Evolutionary conservation across 2,888 invertebrate genomes (phyloP), one percentile per base, ranked within the genome.

Genomic region (Podabrus alpinus): DNA sequence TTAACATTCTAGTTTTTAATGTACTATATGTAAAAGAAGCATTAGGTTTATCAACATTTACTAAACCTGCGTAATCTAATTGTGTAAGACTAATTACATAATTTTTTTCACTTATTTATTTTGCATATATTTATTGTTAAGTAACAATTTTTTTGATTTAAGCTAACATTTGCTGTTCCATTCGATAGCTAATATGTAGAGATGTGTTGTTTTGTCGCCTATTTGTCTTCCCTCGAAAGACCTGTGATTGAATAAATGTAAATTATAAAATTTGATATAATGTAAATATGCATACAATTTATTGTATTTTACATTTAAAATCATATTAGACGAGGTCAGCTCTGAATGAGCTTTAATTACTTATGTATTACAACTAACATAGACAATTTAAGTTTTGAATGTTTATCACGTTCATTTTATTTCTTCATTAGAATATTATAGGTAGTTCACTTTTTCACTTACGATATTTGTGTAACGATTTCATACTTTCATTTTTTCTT

Each of bases 351-450:
- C 75, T 75, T 45, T 45, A 45, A 45, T 45, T 45, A 45, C 71
- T 70, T 68, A 71, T 45, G 64, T 69, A 71, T 73, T 66, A 66
- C 73, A 75, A 75, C 72, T 75, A 75, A 75, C 77, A 77, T 77
- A 77, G 69, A 79, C 83, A 83, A 74, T 74, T 79, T 82, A 80
- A 80, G 80, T 78, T 77, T 84, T 85, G 85, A 85, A 78, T 86
- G 86, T 86, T 45, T 86, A 81, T 77, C 72, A 73, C 69, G 68
- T 72, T 69, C 66, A 24, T 76, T 69, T 76, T 69, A 77, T 79
- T 75, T 72, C 64, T 78, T 78, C 74, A 76, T 77, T 74, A 72
- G 76, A 70, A 15, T 66, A 60, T 19, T 60, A 64, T 72, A 25
- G 59, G 71, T 75, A 77, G 73, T 73, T 74, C 77, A 72, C 74